Evolutionary conservation across 1,140 invertebrate genomes (phyloP), one percentile per base, ranked within the genome.

Genomic region (Protaetia brevitarsis): DNA sequence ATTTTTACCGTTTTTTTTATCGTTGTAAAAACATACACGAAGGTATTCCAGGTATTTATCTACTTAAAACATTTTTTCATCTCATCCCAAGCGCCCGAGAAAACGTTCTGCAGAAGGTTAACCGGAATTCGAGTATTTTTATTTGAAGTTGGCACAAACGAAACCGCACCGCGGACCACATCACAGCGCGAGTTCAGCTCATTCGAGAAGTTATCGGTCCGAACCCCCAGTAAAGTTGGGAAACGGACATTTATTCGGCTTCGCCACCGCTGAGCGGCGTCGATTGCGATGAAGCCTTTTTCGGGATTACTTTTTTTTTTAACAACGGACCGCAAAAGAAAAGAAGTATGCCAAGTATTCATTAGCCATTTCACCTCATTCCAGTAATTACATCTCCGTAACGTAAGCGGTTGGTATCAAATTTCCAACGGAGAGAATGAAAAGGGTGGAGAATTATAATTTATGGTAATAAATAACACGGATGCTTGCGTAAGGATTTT

Each of bases 131-230:
- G 41, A 51, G 41, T 51, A 51, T 51, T 51, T 51, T 51, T 51
- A 51, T 51, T 51, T 51, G 41, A 51, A 51, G 41, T 51, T 51
- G 41, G 41, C 41, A 51, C 41, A 51, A 51, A 51, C 21, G 41
- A 23, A 51, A 51, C 41, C 41, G 41, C 41, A 51, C 3, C 21
- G 41, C 41, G 8, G 13, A 19, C 41, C 19, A 51, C 41, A 51
- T 51, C 41, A 51, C 13, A 51, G 41, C 16, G 6, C 41, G 6
- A 21, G 41, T 51, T 16, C 41, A 5, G 13, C 4, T 51, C 19
- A 19, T 51, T 19, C 41, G 41, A 51, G 41, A 23, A 23, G 41
- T 16, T 23, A 51, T 13, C 26, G 11, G 16, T 5, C 26, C 3
- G 41, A 51, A 23, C 41, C 26, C 26, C 16, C 41, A 13, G 41